Percentiles rank a stretch among this genome's conserved stretches.
phyloP scores from a whole-genome alignment of 1,140 invertebrate species.

The Archegozetes longisetosus region DNA sequence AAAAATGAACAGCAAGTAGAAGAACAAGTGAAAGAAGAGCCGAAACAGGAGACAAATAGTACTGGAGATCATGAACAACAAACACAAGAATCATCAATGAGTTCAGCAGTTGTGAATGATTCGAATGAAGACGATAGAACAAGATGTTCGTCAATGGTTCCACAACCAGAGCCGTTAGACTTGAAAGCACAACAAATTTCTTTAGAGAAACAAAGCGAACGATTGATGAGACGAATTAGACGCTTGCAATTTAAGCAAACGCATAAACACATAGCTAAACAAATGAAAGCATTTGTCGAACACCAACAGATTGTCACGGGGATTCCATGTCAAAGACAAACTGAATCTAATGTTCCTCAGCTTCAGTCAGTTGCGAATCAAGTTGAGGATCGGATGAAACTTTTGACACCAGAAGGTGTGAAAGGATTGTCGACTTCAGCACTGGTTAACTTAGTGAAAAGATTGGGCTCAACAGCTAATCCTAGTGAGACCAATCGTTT shows the following conservation, averaged over 20 bases:
- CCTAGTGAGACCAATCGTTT: neutral
- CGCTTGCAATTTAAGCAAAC: constrained; percentile 53
- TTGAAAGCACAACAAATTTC: neutral
- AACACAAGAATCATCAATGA: neutral
- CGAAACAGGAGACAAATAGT: neutral
- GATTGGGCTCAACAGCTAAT: constrained; percentile 31
- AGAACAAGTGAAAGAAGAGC: neutral
- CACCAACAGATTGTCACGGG: constrained; percentile 39
- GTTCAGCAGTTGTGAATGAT: neutral
- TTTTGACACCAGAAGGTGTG: constrained; percentile 32
- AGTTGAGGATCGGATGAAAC: constrained; percentile 18
- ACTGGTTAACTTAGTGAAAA: constrained; percentile 37
- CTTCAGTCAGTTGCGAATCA: neutral
- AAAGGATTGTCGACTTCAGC: constrained; percentile 36
- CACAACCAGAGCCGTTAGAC: neutral
- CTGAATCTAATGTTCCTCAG: neutral
- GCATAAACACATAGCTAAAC: constrained; percentile 53
- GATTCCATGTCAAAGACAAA: constrained; percentile 15
- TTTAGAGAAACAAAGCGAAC: constrained; percentile 46
- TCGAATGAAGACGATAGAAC: neutral
- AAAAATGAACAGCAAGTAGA: neutral
- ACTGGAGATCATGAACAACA: neutral
- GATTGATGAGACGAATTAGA: constrained; percentile 48
- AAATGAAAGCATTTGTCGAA: constrained; percentile 52
- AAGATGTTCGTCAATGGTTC: neutral